Base-by-base conservation (phyloP, 2,113 vertebrate species). In the Hymenochirus boettgeri region DNA sequence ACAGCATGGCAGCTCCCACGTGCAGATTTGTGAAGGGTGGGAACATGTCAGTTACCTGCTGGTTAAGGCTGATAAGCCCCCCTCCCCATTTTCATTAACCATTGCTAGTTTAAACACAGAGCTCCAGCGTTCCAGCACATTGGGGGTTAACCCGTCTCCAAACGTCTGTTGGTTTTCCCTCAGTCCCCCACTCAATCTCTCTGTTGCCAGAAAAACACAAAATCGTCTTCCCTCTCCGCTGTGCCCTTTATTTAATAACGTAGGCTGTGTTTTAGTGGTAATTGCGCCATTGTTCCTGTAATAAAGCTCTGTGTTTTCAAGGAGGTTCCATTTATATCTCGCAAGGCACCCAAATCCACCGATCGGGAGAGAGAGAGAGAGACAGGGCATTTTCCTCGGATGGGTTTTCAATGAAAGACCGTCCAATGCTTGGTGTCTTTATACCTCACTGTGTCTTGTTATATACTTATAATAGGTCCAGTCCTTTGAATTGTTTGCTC, bases 241-340 rank as follows among this genome's bases (percentile, higher is more conserved):
- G 33, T 13, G 15, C 46, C 58, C 65, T 69, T 69, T 69, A 69
- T 69, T 69, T 69, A 60, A 69, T 69, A 69, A 60, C 56, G 57
- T 57, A 60, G 57, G 12, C 65, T 53, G 65, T 69, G 65, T 59
- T 69, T 69, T 69, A 57, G 31, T 52, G 57, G 65, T 69, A 69
- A 69, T 69, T 69, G 65, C 56, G 56, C 65, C 65, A 60, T 69
- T 69, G 65, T 69, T 53, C 57, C 56, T 60, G 57, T 69, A 69
- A 69, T 69, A 60, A 69, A 69, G 48, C 65, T 45, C 56, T 53
- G 65, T 67, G 56, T 60, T 69, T 59, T 59, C 19, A 12, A 22
- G 64, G 47, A 24, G 64, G 31, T 31, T 60, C 57, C 56, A 29
- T 69, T 69, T 69, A 53, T 69, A 60, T 60, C 57, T 52, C 33